A percentile compares a stretch with the other conserved stretches of the same genome.
Evolutionary conservation across 92 coral and sea anemone genomes (phyloP).

Genomic region (Porites rus): DNA sequence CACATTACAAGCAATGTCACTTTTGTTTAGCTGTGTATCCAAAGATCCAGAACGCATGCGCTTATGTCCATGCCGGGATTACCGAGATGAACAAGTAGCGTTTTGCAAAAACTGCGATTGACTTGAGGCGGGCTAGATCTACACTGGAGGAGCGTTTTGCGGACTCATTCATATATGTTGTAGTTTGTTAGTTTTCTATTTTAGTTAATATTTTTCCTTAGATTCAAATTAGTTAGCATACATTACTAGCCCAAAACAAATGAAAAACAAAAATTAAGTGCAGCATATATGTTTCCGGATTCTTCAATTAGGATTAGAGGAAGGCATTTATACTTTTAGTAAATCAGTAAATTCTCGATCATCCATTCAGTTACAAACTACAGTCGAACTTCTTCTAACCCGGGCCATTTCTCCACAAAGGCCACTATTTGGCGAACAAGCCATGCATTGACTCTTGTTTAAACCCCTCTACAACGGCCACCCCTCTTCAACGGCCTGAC

Average conservation of each 20-base stretch:
- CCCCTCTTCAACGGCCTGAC: too few relatives aligned
- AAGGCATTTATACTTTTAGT: too few relatives aligned
- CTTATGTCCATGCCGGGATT: constrained; percentile 41
- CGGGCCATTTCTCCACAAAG: too few relatives aligned
- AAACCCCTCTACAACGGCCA: too few relatives aligned
- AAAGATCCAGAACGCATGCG: constrained; percentile 19
- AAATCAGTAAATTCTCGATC: too few relatives aligned
- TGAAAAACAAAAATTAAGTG: neutral
- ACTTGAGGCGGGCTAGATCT: neutral
- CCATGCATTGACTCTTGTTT: too few relatives aligned
- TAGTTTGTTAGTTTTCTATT: neutral
- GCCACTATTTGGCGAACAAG: too few relatives aligned
- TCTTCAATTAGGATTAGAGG: too few relatives aligned
- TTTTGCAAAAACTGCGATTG: constrained; percentile 40
- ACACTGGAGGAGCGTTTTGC: neutral
- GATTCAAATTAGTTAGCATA: neutral
- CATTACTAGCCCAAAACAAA: neutral
- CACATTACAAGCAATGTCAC: constrained; percentile 13
- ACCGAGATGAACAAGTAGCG: constrained; percentile 35
- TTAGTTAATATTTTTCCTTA: neutral
- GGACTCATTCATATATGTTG: neutral
- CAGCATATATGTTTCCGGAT: neutral
- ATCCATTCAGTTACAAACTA: too few relatives aligned
- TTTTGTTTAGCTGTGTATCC: constrained; percentile 37
- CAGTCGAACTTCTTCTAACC: too few relatives aligned